These are phyloP conservation scores for Crambe crambe DNA, from an alignment of 37 sponge, comb jelly and placozoan species.

Conservation along the genomic window DNA sequence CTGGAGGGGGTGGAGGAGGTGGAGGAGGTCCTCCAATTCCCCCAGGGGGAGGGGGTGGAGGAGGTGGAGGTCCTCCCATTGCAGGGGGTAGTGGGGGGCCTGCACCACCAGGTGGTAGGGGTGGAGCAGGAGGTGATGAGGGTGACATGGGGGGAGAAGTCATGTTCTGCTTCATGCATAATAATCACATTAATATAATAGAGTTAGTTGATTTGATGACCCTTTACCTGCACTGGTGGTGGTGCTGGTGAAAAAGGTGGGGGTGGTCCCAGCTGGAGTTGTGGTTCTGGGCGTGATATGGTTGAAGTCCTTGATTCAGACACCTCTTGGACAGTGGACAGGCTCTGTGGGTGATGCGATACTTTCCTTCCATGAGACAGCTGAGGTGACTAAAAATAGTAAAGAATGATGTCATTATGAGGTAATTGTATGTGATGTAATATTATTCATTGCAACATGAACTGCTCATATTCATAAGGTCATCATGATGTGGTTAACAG, in stretches of 20 bases:
- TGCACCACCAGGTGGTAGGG: neutral
- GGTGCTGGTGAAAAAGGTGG: constrained; percentile 25
- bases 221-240: neutral
- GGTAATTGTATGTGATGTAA: neutral
- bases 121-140: constrained; percentile 1
- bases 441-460: neutral
- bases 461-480: too few relatives aligned
- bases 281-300: constrained; percentile 4
- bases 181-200: too few relatives aligned
- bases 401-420: neutral
- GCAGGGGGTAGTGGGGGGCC: constrained; percentile 58
- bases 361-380: neutral
- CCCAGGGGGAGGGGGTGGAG: constrained; percentile 58
- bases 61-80: constrained; percentile 12
- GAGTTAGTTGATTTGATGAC: neutral
- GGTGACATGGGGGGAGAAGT: too few relatives aligned
- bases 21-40: constrained; percentile 42
- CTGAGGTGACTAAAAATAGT: constrained; percentile 25
- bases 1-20: constrained; percentile 70
- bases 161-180: too few relatives aligned
- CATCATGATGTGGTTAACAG: too few relatives aligned
- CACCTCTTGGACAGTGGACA: constrained; percentile 20
- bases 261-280: constrained; percentile 11
- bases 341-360: constrained; percentile 26
- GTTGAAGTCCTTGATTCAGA: constrained; percentile 38